Base-by-base conservation (phyloP, 2,797 vertebrate genomes). In the Synaphobranchus kaupii region DNA sequence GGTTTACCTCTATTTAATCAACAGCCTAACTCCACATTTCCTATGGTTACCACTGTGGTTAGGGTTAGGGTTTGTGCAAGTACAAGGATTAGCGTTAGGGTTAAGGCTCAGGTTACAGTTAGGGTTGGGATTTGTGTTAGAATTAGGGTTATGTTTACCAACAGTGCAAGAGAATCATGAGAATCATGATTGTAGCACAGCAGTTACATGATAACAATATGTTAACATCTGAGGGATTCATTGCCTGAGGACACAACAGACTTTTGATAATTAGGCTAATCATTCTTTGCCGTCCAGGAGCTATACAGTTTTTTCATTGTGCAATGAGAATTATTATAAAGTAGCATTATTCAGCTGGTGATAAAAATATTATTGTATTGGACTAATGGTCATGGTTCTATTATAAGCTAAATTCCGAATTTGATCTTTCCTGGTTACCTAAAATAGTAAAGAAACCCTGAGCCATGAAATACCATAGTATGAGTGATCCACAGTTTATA, bases 361-460 rank as follows among this genome's bases (percentile, higher is more conserved):
- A 73, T 73, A 34, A 78, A 17, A 44, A 13, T 31, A 78, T 7
- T 28, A 12, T 71, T n/a, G 6, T 71, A 1, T 31, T 71, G 3
- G 28, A 12, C 76, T 80, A 80, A 50, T n/a, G 12, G 80, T 58
- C 56, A 58, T 7, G 2, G 56, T 58, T 58, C 15, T 28, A 34
- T 54, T 83, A 58, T 10, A 34, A 3, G 0, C 28, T 50, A 48
- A 28, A 83, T n/a, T 83, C n/a, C 50, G 12, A 25, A 83, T 3
- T 83, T 28, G 4, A 7, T 58, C 25, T 56, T 7, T 78, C 34
- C 34, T 78, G 73, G 34, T 47, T 76, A 9, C 63, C 7, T 56
- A 52, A 83, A 83, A 58, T 34, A 9, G 52, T 56, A 83, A 58
- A 8, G 31, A 54, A 83, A 83, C 50, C 50, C 82, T 83, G 52